A percentile compares a stretch with the other conserved stretches of the same genome.
phyloP scores from a whole-genome alignment of 2,888 invertebrate species.

The Epicampocera succincta region DNA sequence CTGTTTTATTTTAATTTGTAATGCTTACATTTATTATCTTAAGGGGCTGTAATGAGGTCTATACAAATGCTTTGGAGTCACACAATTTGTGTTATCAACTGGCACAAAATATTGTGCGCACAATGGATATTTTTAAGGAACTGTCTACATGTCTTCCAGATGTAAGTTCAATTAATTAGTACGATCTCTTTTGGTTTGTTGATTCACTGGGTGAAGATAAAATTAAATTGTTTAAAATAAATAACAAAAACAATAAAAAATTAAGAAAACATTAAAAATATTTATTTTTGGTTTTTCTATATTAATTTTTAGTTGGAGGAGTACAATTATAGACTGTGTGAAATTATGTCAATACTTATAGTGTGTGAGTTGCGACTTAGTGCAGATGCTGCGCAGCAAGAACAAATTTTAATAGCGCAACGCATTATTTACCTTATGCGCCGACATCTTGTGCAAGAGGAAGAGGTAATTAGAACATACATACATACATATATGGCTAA shows the following conservation, averaged over 20 bases:
- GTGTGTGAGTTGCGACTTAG: slow-evolving; percentile 75
- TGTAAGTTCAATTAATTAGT: slow-evolving; percentile 47
- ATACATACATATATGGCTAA: background rate
- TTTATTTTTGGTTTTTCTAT: background rate
- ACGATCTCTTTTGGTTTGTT: too few species aligned
- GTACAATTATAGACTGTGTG: slow-evolving; percentile 73
- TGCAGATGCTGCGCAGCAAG: slow-evolving; percentile 66
- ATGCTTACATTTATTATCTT: too few species aligned
- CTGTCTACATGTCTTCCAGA: slow-evolving; percentile 44
- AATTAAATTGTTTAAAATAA: too few species aligned
- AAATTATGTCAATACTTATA: slow-evolving; percentile 74
- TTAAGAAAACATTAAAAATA: background rate
- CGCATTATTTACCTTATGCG: slow-evolving; percentile 73
- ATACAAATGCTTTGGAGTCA: slow-evolving; percentile 41
- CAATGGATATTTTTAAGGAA: slow-evolving; percentile 55
- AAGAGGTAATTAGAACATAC: slow-evolving; percentile 51
- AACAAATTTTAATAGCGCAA: slow-evolving; percentile 70
- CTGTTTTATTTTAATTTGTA: background rate
- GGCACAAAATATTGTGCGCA: slow-evolving; percentile 54
- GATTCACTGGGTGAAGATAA: too few species aligned
- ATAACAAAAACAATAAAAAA: background rate
- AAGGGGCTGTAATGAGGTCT: slow-evolving; percentile 56
- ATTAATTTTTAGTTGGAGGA: slow-evolving; percentile 48
- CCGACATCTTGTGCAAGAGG: slow-evolving; percentile 69
- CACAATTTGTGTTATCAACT: slow-evolving; percentile 36